Evolutionary conservation across 2,797 vertebrate genomes (phyloP), one percentile per base, ranked within the genome.

Genomic region (Halcyon leucocephala): DNA sequence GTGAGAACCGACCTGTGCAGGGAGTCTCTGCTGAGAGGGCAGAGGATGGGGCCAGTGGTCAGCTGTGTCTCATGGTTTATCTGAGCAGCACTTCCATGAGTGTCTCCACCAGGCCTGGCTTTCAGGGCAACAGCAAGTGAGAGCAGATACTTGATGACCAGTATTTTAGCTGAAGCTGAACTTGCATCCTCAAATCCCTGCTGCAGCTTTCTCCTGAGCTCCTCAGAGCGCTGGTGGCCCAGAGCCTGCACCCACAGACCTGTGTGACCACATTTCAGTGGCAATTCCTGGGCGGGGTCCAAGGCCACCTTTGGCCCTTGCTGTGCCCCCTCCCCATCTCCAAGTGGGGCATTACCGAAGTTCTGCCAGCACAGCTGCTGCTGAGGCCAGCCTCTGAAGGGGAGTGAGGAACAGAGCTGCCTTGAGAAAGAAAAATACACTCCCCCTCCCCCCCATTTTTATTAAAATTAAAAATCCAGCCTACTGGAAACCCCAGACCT

Each of bases 241-340:
- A 6, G 8, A n/a, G 51, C 37, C 52, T 14, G 42, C 0, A 0
- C 48, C 26, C 5, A 0, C 6, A 14, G 17, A 26, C 16, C 49
- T 2, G 3, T 19, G 48, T 21, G 29, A 35, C 26, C 22, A 5
- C 24, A 5, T 24, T 48, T 17, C 78, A 28, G 0, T 12, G 57
- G 42, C 21, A 7, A 10, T 25, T 44, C 58, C 78, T 41, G 25
- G 18, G 5, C 2, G 19, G 41, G 41, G 31, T 41, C 52, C 10
- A 0, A 3, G 35, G 24, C 26, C 55, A 33, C n/a, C 55, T 57
- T 31, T 22, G 55, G 35, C 41, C 3, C 1, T 39, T 48, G 35
- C n/a, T 4, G n/a, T 18, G n/a, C 35, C 42, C 28, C n/a, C n/a
- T 46, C 33, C 55, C 46, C 4, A 0, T 49, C 26, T 14, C 13